phyloP scores from a whole-genome alignment of 2,113 vertebrate genomes.

The Muscicapa adusta region DNA sequence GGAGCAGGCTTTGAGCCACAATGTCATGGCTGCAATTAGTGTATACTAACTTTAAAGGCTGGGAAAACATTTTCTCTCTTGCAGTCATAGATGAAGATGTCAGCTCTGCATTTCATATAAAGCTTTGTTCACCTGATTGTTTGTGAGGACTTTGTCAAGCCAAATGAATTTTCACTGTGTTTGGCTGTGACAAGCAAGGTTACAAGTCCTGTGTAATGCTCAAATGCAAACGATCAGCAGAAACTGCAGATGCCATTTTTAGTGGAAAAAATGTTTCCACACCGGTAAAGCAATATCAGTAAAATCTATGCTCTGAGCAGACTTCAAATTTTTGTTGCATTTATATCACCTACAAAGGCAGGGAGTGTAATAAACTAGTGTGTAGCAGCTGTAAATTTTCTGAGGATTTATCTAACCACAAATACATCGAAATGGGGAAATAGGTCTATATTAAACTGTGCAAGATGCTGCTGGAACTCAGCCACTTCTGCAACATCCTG shows the following conservation, averaged over 20 bases:
- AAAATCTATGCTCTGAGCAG: conserved; percentile 67
- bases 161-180: neutral
- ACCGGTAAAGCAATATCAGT: conserved; percentile 62
- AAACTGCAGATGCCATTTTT: conserved; percentile 48
- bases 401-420: conserved; percentile 94
- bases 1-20: neutral
- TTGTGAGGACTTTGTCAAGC: neutral
- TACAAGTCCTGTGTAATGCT: neutral
- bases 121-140: neutral
- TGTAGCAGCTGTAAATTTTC: conserved; percentile 88
- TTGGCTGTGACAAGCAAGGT: neutral
- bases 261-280: conserved; percentile 59
- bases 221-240: neutral
- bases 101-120: neutral
- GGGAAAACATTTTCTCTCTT: neutral
- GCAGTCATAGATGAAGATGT: neutral
- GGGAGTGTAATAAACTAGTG: conserved; percentile 86
- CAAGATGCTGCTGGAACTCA: conserved; percentile 82
- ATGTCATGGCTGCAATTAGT: neutral
- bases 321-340: conserved; percentile 68
- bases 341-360: conserved; percentile 66
- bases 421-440: conserved; percentile 95
- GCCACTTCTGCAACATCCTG: conserved; percentile 98
- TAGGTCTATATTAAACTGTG: conserved; percentile 92
- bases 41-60: neutral